Evolutionary conservation across 2,888 invertebrate genomes (phyloP), one percentile per base, ranked within the genome.

Genomic region (Rhagium mordax): DNA sequence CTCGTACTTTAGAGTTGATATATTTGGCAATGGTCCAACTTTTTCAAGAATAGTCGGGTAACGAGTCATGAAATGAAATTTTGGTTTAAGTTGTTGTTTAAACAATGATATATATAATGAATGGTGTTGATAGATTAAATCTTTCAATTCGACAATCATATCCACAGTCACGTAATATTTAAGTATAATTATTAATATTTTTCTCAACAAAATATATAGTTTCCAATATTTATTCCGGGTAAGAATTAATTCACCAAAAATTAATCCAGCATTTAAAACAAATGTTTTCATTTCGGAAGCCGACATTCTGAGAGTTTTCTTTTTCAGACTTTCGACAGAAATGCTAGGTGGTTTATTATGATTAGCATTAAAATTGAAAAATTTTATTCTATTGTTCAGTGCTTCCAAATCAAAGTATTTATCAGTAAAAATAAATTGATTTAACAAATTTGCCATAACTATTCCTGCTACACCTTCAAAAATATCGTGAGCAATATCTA

Each of bases 401-500:
- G n/a, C 55, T 20, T 74, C 70, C 8, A 80, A 29, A 49, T 70
- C 33, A 69, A 78, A 74, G 24, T 67, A 59, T 57, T 74, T 74
- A 5, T 76, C 70, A 10, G 71, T 59, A 60, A 51, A 55, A 61
- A 75, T 62, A 59, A 74, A 70, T 24, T 78, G 57, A 72, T 80
- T 41, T 21, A 80, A 61, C 18, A 78, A 16, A n/a, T 72, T 15
- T 24, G 29, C 24, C 10, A 78, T 48, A 47, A 74, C 78, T 69
- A 70, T 75, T 47, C 68, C 27, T 33, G 70, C 70, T 15, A 79
- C 71, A 15, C 81, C 80, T 74, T 80, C 78, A 51, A 79, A 78
- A 18, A 81, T 64, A 60, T 81, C 81, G 74, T 80, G 81, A 59
- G 75, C 66, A 15, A 80, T 73, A 64, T 81, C 81, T 18, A 75